Evolutionary conservation across 2,888 invertebrate species (phyloP).

Genomic region (Steromphala cineraria): DNA sequence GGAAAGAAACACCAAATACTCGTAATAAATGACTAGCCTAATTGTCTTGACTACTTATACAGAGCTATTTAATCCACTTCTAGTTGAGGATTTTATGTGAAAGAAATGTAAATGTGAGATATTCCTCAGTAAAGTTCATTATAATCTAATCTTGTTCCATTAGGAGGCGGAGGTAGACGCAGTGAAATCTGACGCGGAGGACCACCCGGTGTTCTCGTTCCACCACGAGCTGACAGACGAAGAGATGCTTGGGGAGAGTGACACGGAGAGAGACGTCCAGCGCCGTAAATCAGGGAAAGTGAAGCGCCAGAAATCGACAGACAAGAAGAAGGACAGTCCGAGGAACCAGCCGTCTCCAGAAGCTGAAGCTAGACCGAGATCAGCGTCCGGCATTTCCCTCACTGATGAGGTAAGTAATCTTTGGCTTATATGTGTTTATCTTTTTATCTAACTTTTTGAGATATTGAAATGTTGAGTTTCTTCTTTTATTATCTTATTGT

Average conservation of each 20-base stretch:
- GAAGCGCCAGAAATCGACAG: constrained; percentile 15
- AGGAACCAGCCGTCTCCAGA: constrained; percentile 19
- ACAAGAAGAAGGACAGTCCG: constrained; percentile 19
- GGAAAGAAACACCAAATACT: too few relatives aligned
- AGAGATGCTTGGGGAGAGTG: constrained; percentile 21
- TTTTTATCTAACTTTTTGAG: not conserved
- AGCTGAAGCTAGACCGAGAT: constrained; percentile 79
- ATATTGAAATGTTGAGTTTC: not conserved
- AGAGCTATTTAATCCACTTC: too few relatives aligned
- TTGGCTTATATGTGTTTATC: not conserved
- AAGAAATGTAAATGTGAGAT: too few relatives aligned
- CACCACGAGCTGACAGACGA: constrained; percentile 22
- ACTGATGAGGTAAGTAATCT: constrained; percentile 83
- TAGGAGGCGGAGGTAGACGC: constrained; percentile 57
- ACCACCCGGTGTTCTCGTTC: not conserved
- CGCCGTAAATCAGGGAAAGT: not conserved
- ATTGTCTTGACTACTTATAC: too few relatives aligned
- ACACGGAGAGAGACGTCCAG: constrained; percentile 10
- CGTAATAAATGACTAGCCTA: too few relatives aligned
- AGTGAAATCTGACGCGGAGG: constrained; percentile 54
- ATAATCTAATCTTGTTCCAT: not conserved
- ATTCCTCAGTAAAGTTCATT: too few relatives aligned
- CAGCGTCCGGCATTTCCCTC: constrained; percentile 90
- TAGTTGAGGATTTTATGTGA: too few relatives aligned
- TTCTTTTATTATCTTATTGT: not conserved